Evolutionary conservation across 2,888 invertebrate species (phyloP).

Genomic region (Coenonympha glycerion): DNA sequence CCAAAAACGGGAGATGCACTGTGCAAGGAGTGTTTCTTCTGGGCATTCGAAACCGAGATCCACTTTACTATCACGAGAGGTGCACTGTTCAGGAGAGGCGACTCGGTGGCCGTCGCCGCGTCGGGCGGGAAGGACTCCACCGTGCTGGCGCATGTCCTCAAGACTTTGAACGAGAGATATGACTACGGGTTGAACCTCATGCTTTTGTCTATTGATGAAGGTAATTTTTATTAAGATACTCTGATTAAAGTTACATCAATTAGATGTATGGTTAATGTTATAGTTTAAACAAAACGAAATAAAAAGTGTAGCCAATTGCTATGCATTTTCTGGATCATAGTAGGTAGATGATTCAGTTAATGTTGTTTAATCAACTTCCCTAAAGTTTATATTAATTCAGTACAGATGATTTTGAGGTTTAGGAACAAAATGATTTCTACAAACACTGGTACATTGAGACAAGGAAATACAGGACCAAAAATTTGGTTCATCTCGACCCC

Average conservation of each 20-base stretch:
- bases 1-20: constrained; percentile 94
- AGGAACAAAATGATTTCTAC: no score
- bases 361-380: no score
- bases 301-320: no score
- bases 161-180: constrained; percentile 91
- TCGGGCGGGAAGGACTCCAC: constrained; percentile 98
- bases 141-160: constrained; percentile 94
- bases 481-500: no score
- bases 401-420: no score
- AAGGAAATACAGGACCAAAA: no score
- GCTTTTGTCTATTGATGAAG: constrained; percentile 97
- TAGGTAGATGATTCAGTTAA: no score
- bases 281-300: no score
- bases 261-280: no score
- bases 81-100: constrained; percentile 86
- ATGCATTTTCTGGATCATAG: no score
- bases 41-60: constrained; percentile 95
- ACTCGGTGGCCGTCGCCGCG: constrained; percentile 94
- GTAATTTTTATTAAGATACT: constrained; percentile 48
- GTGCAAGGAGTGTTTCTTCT: constrained; percentile 96
- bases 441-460: no score
- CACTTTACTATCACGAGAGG: constrained; percentile 91
- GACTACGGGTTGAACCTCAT: constrained; percentile 92
- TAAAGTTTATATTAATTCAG: no score
- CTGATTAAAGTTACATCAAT: neutral